Evolutionary conservation across 2,113 vertebrate species (phyloP).

Genomic region (Anguilla japonica): DNA sequence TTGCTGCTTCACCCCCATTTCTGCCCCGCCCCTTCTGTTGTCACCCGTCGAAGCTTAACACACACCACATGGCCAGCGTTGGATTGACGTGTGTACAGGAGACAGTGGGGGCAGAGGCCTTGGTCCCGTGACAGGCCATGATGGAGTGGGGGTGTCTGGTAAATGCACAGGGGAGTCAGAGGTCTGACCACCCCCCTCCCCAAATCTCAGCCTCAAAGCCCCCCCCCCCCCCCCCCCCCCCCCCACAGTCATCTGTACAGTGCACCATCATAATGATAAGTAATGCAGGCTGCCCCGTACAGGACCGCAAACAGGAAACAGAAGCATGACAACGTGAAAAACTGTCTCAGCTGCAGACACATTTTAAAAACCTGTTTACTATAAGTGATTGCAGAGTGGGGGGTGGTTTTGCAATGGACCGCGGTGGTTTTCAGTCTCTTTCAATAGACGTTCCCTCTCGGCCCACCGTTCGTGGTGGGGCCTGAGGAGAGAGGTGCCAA

Average conservation of each 20-base stretch:
- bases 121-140: conserved; percentile 2
- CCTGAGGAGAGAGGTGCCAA: background rate
- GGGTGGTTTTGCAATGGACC: background rate
- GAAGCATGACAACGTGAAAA: background rate
- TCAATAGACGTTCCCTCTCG: background rate
- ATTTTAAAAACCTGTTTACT: background rate
- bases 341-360: background rate
- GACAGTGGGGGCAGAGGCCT: background rate
- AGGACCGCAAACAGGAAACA: background rate
- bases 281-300: no score
- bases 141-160: conserved; percentile 1
- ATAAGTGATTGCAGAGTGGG: background rate
- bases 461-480: no score
- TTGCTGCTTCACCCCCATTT: conserved; percentile 18
- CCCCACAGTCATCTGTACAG: background rate
- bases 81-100: conserved; percentile 20
- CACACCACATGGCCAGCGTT: conserved; percentile 51
- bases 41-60: conserved; percentile 37
- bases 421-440: background rate
- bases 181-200: background rate
- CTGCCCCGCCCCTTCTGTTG: background rate
- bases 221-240: background rate
- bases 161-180: background rate
- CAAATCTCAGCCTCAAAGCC: background rate
- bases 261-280: no score